Evolutionary conservation across 2,888 invertebrate species (phyloP).

Genomic region (Orthosia cruda): DNA sequence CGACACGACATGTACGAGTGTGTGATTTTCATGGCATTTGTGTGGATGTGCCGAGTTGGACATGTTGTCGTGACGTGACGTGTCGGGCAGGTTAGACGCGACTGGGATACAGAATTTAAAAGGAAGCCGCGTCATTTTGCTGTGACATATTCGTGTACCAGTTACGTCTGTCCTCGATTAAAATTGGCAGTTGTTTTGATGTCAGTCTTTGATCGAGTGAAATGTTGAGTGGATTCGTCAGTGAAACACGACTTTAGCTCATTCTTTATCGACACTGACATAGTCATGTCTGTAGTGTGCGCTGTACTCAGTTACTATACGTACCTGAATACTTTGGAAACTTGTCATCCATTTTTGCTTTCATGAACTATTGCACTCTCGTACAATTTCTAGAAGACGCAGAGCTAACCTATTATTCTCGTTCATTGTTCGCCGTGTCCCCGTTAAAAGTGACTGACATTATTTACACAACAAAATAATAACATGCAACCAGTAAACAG

Average conservation of each 20-base stretch:
- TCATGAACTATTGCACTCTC: not conserved
- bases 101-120: conserved; percentile 35
- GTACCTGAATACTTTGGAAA: not conserved
- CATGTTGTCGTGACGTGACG: conserved; percentile 41
- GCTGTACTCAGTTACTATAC: not conserved
- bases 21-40: conserved; percentile 40
- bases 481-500: conserved; percentile 30
- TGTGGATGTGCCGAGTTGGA: conserved; percentile 32
- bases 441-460: conserved; percentile 30
- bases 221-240: conserved; percentile 35
- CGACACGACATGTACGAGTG: conserved; percentile 42
- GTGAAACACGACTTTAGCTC: conserved; percentile 7
- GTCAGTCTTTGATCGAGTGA: conserved; percentile 31
- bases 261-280: conserved; percentile 23
- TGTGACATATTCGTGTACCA: conserved; percentile 41
- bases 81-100: conserved; percentile 36
- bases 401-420: not conserved
- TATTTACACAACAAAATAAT: conserved; percentile 29
- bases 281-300: not conserved
- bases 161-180: conserved; percentile 27
- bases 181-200: conserved; percentile 44
- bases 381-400: not conserved
- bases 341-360: not conserved
- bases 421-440: not conserved
- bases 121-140: conserved; percentile 43